A percentile compares a stretch with the other conserved stretches of the same genome.
Conservation (phyloP, 2,113 vertebrate species). For the Odocoileus hemionus region DNA sequence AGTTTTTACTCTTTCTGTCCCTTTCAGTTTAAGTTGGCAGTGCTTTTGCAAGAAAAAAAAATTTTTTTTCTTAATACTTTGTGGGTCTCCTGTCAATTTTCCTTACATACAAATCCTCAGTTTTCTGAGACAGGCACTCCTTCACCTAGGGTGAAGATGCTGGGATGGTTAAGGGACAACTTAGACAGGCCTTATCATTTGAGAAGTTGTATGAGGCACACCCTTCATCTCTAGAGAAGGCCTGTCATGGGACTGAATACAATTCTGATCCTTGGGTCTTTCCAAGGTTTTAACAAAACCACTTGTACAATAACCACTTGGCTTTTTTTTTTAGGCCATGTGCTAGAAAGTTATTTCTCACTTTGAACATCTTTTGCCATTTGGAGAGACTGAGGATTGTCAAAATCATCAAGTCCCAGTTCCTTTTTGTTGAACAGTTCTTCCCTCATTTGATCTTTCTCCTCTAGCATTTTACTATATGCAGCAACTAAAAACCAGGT, state of each 20-base stretch:
- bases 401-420: not conserved
- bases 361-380: slow-evolving; percentile 9
- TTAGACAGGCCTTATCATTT: not conserved
- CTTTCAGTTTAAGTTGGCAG: not conserved
- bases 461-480: not conserved
- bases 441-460: not conserved
- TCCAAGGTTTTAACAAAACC: not conserved
- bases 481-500: not conserved
- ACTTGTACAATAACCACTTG: not conserved
- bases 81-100: not conserved
- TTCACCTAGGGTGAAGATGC: not conserved
- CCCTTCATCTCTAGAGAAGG: not conserved
- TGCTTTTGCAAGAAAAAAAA: not conserved
- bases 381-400: slow-evolving; percentile 8
- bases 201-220: not conserved
- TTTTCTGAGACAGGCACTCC: not conserved
- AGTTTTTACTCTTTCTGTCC: not conserved
- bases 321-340: not conserved
- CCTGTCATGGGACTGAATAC: not conserved
- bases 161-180: not conserved
- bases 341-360: not conserved
- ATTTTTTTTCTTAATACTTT: not conserved
- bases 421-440: not conserved
- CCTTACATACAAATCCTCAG: not conserved
- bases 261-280: not conserved